Base-by-base conservation (phyloP, 2,888 invertebrate genomes). In the Metopia argyrocephala region DNA sequence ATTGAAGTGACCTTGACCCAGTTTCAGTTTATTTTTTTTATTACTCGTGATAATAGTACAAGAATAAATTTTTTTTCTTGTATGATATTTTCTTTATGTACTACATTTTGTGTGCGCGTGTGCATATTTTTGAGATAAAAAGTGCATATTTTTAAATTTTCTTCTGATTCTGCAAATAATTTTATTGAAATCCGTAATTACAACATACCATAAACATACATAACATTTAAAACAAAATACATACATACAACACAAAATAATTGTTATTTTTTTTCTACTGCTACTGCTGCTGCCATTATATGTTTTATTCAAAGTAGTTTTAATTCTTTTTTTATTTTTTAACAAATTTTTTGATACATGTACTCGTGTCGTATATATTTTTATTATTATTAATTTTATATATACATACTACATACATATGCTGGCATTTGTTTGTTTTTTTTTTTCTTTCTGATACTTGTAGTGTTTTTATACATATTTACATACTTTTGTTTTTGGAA, bases 1-100 rank as follows among this genome's bases (percentile, higher is more conserved):
- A 48, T 78, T 61, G n/a, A 15, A 79, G 81, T 86, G 87, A 85
- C 87, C 87, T 87, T 87, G 87, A 87, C 87, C 87, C 83, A 87
- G 76, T 84, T 87, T 7, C 18, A 31, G 23, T 31, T 28, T 5
- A 18, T n/a, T 70, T 68, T 59, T 38, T 75, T 56, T 61, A 68
- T 56, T 21, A 12, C n/a, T n/a, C n/a, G n/a, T n/a, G n/a, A n/a
- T n/a, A n/a, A n/a, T n/a, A n/a, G n/a, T 21, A 20, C 25, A 21
- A 20, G 25, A 56, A 23, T n/a, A 50, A 57, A 65, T 59, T 52
- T 61, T 54, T 61, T 62, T 48, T 64, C 48, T 20, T 6, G n/a
- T 20, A 12, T 66, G 56, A 45, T 27, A 48, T 46, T 27, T 64
- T 5, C 50, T 27, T 38, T 12, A 3, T 38, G 38, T 9, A 38